These are phyloP conservation scores for Rhagologus leucostigma DNA, from an alignment of 2,113 vertebrate genomes.

Conservation along the genomic window DNA sequence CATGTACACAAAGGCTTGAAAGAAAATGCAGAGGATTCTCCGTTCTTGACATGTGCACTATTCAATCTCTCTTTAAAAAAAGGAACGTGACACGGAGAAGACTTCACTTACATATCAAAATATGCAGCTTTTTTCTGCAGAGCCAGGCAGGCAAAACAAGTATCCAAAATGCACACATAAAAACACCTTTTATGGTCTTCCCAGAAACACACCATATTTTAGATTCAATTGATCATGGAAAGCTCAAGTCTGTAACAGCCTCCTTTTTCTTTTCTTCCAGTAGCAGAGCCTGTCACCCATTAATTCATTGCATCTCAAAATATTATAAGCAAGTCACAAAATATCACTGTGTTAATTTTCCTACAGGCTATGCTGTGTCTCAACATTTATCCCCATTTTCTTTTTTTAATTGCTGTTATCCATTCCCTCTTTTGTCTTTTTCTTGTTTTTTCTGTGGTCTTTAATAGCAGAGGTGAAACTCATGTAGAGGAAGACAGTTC, in stretches of 20 bases:
- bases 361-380: neutral
- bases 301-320: neutral
- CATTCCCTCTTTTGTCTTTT: neutral
- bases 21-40: conserved; percentile 74
- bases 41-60: conserved; percentile 65
- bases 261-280: neutral
- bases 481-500: neutral
- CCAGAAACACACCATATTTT: conserved; percentile 8
- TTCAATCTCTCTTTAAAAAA: conserved; percentile 46
- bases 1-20: conserved; percentile 79
- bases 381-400: neutral
- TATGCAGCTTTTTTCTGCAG: conserved; percentile 48
- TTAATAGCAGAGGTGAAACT: neutral
- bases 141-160: conserved; percentile 52
- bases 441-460: neutral
- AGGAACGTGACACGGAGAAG: conserved; percentile 47
- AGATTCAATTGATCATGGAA: neutral
- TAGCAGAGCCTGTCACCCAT: neutral
- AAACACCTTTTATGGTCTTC: neutral
- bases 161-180: neutral
- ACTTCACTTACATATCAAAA: conserved; percentile 57
- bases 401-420: neutral
- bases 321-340: neutral
- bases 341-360: neutral
- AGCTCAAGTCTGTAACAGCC: neutral